These are phyloP conservation scores for Ahaetulla prasina DNA, from an alignment of 2,113 vertebrate genomes.

Conservation along the genomic window DNA sequence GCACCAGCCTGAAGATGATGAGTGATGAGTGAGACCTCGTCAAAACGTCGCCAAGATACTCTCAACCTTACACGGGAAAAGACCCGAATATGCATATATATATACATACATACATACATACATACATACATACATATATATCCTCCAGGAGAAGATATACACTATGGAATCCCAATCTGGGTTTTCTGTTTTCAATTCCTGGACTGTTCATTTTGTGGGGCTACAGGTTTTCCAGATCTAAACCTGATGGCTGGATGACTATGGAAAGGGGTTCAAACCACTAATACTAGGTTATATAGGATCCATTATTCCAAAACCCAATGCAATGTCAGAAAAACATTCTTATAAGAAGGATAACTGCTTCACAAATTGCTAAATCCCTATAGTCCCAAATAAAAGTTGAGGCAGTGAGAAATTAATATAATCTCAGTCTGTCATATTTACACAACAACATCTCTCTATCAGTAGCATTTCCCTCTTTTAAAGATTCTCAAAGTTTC, in stretches of 20 bases:
- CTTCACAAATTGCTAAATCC: background rate
- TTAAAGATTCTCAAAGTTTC: background rate
- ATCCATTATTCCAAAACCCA: background rate
- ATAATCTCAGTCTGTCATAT: background rate
- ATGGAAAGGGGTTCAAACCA: background rate
- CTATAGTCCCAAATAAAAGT: background rate
- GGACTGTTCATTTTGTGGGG: background rate
- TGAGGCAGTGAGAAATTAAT: background rate
- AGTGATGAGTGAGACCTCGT: no score
- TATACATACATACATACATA: no score
- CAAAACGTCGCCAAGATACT: no score
- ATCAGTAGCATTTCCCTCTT: background rate
- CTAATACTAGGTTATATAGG: background rate
- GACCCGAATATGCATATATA: no score
- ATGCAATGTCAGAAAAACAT: background rate
- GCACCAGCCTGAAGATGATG: no score
- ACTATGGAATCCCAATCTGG: background rate
- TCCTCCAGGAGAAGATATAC: background rate
- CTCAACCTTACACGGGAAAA: no score
- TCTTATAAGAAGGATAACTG: no score
- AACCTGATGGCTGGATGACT: background rate
- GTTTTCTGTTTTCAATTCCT: background rate
- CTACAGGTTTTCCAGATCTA: background rate
- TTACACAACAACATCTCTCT: background rate
- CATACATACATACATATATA: no score